Conservation (phyloP, 2,113 vertebrate species). For the Astatoreochromis straeleni region DNA sequence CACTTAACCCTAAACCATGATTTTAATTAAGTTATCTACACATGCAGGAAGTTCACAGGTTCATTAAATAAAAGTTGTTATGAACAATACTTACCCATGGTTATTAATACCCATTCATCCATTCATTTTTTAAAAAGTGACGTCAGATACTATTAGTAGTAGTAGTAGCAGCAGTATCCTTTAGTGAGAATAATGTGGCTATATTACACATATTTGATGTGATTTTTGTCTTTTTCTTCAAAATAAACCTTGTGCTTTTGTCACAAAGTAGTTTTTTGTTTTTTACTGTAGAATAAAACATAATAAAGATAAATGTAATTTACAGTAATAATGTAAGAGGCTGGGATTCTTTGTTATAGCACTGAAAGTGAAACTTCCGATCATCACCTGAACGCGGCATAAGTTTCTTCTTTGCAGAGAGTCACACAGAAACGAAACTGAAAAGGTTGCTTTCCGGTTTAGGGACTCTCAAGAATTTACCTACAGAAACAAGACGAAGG, state of each 20-base stretch:
- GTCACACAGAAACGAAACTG: slow-evolving; percentile 21
- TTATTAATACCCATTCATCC: not conserved
- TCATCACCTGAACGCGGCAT: not conserved
- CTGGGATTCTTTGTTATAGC: not conserved
- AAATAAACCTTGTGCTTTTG: not conserved
- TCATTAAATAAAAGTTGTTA: not conserved
- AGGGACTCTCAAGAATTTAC: not conserved
- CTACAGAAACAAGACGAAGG: rapidly evolving
- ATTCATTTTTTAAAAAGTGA: not conserved
- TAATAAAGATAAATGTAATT: not conserved
- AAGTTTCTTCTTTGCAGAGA: not conserved
- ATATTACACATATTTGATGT: not conserved
- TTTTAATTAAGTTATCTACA: not conserved
- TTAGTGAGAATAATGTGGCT: not conserved
- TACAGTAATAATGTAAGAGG: rapidly evolving
- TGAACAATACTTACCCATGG: not conserved
- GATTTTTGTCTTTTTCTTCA: not conserved
- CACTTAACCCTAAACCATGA: not conserved
- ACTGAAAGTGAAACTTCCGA: not conserved
- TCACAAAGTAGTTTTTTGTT: rapidly evolving
- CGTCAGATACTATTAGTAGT: rapidly evolving
- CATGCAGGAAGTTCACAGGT: not conserved
- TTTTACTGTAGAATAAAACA: not conserved
- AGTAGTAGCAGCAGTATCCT: rapidly evolving
- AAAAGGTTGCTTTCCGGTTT: rapidly evolving